Evolutionary conservation across 2,797 vertebrate genomes (phyloP).

Genomic region (Coilia nasus): DNA sequence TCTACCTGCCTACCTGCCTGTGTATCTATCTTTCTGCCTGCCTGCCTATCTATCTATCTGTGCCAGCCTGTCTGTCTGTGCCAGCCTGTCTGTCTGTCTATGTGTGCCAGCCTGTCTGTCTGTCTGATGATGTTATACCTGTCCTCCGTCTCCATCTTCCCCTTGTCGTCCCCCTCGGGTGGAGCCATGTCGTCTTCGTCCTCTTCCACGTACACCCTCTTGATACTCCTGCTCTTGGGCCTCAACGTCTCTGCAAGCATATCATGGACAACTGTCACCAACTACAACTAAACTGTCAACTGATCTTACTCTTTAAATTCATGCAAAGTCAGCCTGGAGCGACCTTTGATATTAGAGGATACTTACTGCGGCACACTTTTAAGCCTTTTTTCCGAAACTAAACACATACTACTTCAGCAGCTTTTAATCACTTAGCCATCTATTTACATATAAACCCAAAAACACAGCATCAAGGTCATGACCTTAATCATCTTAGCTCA

Average conservation of each 20-base stretch:
- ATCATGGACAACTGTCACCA: neutral
- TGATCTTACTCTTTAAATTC: neutral
- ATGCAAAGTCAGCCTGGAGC: neutral
- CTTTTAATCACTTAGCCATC: neutral
- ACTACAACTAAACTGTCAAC: neutral
- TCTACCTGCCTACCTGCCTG: no score
- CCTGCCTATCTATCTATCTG: no score
- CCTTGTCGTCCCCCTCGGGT: constrained; percentile 50
- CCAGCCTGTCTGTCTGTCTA: no score
- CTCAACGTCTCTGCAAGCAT: constrained; percentile 64
- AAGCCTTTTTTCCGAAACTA: neutral
- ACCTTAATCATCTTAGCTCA: constrained; percentile 62
- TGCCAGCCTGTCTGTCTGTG: no score
- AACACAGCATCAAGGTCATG: neutral
- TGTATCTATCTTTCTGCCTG: no score
- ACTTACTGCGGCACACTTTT: neutral
- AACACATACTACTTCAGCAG: neutral
- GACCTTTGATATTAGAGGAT: neutral
- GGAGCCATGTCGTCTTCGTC: constrained; percentile 66
- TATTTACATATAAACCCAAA: neutral
- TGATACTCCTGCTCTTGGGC: constrained; percentile 49
- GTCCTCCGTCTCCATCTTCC: constrained; percentile 67
- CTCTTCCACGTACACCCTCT: constrained; percentile 67
- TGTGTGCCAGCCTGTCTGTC: no score
- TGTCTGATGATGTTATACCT: constrained; percentile 66